A percentile compares a stretch with the other conserved stretches of the same genome.
These are phyloP conservation scores for Drosophila jambulina DNA, from an alignment of 1,140 invertebrate species.

Conservation along the genomic window DNA sequence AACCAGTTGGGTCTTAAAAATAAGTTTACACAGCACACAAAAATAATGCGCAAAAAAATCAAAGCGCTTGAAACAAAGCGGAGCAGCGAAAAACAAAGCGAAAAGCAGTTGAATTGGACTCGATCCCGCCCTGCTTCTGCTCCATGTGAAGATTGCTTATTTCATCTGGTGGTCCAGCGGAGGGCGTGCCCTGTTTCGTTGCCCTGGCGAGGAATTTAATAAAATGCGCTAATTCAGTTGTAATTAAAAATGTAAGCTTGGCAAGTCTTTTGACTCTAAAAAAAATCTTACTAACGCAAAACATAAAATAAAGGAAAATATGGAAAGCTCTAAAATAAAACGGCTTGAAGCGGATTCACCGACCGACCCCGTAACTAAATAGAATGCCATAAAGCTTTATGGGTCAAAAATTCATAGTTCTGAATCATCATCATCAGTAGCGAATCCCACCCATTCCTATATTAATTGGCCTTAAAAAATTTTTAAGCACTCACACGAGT, in stretches of 20 bases:
- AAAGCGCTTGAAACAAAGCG: slow-evolving; percentile 44
- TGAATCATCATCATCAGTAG: not conserved
- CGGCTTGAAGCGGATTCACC: not conserved
- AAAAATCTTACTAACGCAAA: not conserved
- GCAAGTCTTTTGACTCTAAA: slow-evolving; percentile 1
- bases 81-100: slow-evolving; percentile 40
- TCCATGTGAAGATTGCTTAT: slow-evolving; percentile 30
- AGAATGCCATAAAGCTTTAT: slow-evolving; percentile 9
- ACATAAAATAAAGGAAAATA: not conserved
- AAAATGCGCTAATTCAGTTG: slow-evolving; percentile 45
- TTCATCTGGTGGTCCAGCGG: slow-evolving; percentile 11
- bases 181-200: slow-evolving; percentile 41
- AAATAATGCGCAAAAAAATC: slow-evolving; percentile 62
- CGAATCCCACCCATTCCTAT: not conserved
- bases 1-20: slow-evolving; percentile 61
- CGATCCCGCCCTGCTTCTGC: not conserved
- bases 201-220: slow-evolving; percentile 4
- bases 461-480: not conserved
- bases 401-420: slow-evolving; percentile 13
- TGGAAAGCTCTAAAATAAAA: slow-evolving; percentile 12
- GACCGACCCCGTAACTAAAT: slow-evolving; percentile 2
- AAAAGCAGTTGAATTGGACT: slow-evolving; percentile 33
- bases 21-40: slow-evolving; percentile 44
- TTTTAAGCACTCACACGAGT: not conserved
- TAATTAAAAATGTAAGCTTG: slow-evolving; percentile 26